Conservation (phyloP, 2,113 vertebrate species). For the Patagioenas fasciata region DNA sequence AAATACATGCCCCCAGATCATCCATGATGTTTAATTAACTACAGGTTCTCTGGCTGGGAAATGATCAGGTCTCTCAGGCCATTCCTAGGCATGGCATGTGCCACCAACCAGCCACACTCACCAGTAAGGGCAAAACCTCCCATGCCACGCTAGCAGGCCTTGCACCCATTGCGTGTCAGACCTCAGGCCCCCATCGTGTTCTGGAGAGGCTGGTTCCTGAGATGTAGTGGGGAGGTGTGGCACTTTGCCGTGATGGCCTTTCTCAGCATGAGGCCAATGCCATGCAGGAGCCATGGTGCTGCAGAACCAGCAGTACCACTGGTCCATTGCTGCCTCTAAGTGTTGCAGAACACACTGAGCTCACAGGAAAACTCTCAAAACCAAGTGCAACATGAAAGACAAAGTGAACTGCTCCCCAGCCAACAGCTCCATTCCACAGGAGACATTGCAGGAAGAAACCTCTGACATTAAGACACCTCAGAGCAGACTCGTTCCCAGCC, state of each 20-base stretch:
- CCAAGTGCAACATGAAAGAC: background rate
- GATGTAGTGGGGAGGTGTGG: background rate
- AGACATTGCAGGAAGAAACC: background rate
- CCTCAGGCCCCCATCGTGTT: fast-evolving
- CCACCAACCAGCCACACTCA: background rate
- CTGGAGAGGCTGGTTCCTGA: background rate
- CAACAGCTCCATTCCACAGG: background rate
- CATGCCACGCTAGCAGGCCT: background rate
- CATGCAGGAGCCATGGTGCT: background rate
- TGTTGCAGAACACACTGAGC: background rate
- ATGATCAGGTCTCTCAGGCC: background rate
- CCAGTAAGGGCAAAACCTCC: background rate
- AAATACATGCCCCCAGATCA: background rate
- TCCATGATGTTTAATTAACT: background rate
- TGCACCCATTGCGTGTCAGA: fast-evolving
- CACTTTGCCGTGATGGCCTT: background rate
- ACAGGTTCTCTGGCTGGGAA: background rate
- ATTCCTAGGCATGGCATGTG: background rate
- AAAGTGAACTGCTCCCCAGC: background rate
- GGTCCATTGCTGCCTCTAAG: background rate
- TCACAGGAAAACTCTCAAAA: background rate
- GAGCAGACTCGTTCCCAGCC: background rate
- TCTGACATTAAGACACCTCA: background rate
- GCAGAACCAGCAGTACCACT: background rate
- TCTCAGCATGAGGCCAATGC: background rate